Evolutionary conservation across 2,113 vertebrate genomes (phyloP), one percentile per base, ranked within the genome.

Genomic region (Camelus dromedarius): DNA sequence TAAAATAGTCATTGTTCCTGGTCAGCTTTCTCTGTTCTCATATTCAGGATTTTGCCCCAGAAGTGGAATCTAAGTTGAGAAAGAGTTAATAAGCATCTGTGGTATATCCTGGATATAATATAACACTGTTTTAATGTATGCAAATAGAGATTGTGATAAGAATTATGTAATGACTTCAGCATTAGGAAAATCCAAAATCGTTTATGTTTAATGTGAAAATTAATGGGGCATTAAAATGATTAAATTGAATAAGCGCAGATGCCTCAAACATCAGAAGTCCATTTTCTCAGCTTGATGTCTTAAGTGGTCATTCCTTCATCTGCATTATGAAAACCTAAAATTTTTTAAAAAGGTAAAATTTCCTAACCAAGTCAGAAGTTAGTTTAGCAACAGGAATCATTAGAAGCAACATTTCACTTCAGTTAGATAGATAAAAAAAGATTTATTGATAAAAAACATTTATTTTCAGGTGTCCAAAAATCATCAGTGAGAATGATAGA

Each of bases 1-100:
- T 64, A 94, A 96, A 97, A 77, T 86, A 73, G 16, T 48, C 52
- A 84, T 88, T 79, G 35, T 38, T 96, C 30, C 52, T 95, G 28
- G 75, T 89, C 30, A 77, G 79, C 35, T 72, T 92, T 86, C 48
- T 92, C 18, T 75, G 15, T 94, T 87, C 28, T 94, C 30, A 73
- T 76, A 84, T 52, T 91, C 8, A 46, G 60, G 38, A 85, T 95
- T 94, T 95, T 93, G 69, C 14, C 20, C 14, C 48, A 56, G 19
- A 89, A 88, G 10, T 88, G 19, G 8, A 96, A 91, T 64, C 46
- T 62, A 84, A 93, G 14, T 62, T 69, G 50, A 67, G n/a, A 88
- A 89, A 69, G 30, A 89, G 38, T 75, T 90, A 22, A 64, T 77
- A 20, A 89, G 13, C 52, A 1, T 7, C 32, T 20, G 19, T 58